Base-by-base conservation (phyloP, 2,113 vertebrate species). In the Saccopteryx bilineata region DNA sequence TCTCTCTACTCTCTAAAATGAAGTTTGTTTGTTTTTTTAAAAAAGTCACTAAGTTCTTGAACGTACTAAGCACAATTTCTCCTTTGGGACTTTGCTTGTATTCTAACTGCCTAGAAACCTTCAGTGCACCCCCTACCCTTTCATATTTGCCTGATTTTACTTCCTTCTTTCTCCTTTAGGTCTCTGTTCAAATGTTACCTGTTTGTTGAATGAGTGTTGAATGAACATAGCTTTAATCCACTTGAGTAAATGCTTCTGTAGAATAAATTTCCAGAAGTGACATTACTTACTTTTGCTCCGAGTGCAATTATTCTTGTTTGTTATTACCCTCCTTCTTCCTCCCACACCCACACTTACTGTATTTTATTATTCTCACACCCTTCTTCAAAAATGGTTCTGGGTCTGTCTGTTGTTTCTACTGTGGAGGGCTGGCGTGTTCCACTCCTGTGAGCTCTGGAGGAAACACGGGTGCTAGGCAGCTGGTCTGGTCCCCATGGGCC, bases 381-480 rank as follows among this genome's bases (percentile, higher is more conserved):
- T 28, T 91, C 60, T 95, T 79, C 91, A 80, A 18, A 18, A 71
- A n/a, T n/a, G 61, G 39, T 81, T 79, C 87, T 79, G 68, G 52
- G 46, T 79, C 50, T 80, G 61, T 72, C 66, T 88, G 19, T 66
- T 50, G 31, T 79, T 81, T 74, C 63, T 87, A 6, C 72, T 0
- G 7, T 24, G 54, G 71, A 89, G 78, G 79, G 12, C 75, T 86
- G 91, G 61, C 91, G 65, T 52, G 28, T 54, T 39, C 82, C 69
- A 26, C 60, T 91, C 15, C 17, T 68, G 93, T 93, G 94, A 93
- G 54, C 74, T 82, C 23, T 48, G 83, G 88, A 78, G 69, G 84
- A 79, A 80, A 92, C 75, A 56, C 48, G 79, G 89, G 68, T 63
- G 83, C 85, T 31, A 68, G 81, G 94, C 96, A 97, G 93, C 93